A percentile compares a stretch with the other conserved stretches of the same genome.
Evolutionary conservation across 2,888 invertebrate genomes (phyloP).

Genomic region (Trissonchulus sp.): DNA sequence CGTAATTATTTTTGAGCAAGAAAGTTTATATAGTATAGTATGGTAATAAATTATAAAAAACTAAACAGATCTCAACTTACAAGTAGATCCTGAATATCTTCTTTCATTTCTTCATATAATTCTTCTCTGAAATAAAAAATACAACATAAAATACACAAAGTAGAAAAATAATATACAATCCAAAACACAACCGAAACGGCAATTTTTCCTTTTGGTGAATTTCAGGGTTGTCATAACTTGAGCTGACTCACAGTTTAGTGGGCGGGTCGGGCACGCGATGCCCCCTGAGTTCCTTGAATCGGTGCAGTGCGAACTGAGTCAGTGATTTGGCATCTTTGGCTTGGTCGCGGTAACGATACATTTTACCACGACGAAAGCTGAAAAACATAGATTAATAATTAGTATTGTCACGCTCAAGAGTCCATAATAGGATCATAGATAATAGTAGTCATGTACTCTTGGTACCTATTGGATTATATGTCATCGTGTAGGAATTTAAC

Average conservation of each 20-base stretch:
- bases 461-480: no score
- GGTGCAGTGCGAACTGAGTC: constrained; percentile 47
- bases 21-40: no score
- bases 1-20: no score
- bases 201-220: no score
- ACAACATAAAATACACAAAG: neutral
- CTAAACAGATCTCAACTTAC: no score
- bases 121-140: constrained; percentile 39
- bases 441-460: no score
- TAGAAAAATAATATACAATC: neutral
- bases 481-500: no score
- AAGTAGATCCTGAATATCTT: constrained; percentile 44
- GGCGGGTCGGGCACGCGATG: constrained; percentile 50
- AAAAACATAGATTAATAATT: neutral
- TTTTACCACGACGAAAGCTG: constrained; percentile 50
- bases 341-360: constrained; percentile 50
- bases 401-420: neutral
- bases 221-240: neutral
- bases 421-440: no score
- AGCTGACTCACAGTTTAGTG: constrained; percentile 41
- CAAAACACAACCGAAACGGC: no score
- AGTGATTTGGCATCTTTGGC: constrained; percentile 49
- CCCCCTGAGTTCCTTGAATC: constrained; percentile 47
- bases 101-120: constrained; percentile 48
- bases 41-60: no score